Base-by-base conservation (phyloP, 2,888 invertebrate genomes). In the Allygus modestus region DNA sequence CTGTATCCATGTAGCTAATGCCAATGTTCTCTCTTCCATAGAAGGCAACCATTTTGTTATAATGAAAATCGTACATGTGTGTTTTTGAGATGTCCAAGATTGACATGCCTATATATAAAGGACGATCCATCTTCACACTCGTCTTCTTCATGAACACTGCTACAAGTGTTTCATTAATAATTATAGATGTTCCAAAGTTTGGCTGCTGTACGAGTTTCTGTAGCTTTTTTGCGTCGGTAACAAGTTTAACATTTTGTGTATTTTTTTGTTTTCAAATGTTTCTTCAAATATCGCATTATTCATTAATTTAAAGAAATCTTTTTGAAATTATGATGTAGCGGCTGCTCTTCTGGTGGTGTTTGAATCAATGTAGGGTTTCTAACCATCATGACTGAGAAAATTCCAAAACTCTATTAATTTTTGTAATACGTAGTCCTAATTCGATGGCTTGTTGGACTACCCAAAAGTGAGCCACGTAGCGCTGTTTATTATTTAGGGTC, bases 311-410 rank as follows among this genome's bases (percentile, higher is more conserved):
- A 41, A 82, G 28, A 65, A 82, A 28, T 61, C 61, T 88, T 90
- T 90, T 86, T 90, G 88, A 87, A 90, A 90, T 20, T 89, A 87
- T 51, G 88, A 88, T 43, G n/a, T 87, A 4, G 90, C 87, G 86
- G 88, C 37, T 86, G 81, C 85, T 58, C 82, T 69, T 75, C 26
- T 33, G 71, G 31, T 33, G 33, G 84, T 85, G 75, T 87, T 88
- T 73, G 87, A 83, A 83, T 87, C 85, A 46, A 89, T 87, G 85
- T 88, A 88, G 33, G 85, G 84, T 84, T 88, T 87, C n/a, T 58
- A 89, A 82, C 88, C 88, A 90, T 33, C 84, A 46, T 5, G 87
- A 87, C 87, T 89, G 89, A 20, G 86, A 84, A 85, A 89, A 89
- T 46, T 85, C 31, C n/a, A 89, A 81, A 17, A 89, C 85, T n/a